Evolutionary conservation across 2,113 vertebrate species (phyloP).

Genomic region (Felis chaus): DNA sequence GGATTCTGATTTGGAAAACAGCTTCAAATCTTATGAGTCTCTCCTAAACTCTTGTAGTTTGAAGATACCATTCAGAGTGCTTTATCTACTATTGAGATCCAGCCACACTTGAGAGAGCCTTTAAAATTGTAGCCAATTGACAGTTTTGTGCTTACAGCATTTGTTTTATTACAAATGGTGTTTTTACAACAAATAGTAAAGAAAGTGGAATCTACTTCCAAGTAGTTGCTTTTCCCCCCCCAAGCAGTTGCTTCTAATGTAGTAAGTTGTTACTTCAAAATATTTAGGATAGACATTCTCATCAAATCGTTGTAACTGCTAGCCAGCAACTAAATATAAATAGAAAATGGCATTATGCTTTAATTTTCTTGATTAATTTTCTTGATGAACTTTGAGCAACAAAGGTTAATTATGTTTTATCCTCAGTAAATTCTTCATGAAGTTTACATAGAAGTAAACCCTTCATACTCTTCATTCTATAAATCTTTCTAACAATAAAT

Average conservation of each 20-base stretch:
- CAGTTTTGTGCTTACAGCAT: background rate
- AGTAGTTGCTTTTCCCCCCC: background rate
- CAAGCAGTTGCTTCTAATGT: background rate
- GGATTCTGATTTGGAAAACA: background rate
- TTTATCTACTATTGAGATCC: background rate
- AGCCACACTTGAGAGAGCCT: background rate
- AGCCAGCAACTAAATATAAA: conserved; percentile 1
- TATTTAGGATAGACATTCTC: background rate
- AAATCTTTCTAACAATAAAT: background rate
- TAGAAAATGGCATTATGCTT: background rate
- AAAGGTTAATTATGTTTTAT: background rate
- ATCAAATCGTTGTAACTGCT: background rate
- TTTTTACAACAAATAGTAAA: background rate
- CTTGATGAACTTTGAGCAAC: background rate
- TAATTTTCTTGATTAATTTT: background rate
- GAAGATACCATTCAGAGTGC: background rate
- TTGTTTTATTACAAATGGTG: background rate
- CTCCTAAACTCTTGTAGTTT: background rate
- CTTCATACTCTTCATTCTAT: background rate
- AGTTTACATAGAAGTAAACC: background rate
- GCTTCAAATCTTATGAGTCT: background rate
- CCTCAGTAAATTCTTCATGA: too few relatives aligned
- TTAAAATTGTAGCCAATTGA: background rate
- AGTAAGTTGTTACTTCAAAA: background rate
- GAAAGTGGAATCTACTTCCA: background rate